These are phyloP conservation scores for Caenorhabditis japonica DNA, from an alignment of 2,888 invertebrate genomes.

Conservation along the genomic window DNA sequence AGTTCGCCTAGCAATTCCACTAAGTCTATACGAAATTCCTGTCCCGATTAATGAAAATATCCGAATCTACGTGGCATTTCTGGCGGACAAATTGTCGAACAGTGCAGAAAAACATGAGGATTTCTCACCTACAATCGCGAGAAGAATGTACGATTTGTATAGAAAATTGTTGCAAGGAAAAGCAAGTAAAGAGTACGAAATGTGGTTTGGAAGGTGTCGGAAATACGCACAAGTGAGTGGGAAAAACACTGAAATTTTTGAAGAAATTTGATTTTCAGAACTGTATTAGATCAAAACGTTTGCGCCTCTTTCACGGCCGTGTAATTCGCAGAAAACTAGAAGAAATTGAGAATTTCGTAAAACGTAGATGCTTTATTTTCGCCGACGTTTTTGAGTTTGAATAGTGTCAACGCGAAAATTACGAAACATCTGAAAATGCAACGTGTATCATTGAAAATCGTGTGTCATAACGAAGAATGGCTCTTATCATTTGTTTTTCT, in stretches of 20 bases:
- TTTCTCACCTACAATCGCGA: slow-evolving; percentile 7
- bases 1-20: slow-evolving; percentile 13
- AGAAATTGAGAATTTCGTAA: neutral
- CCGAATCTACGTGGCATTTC: slow-evolving; percentile 25
- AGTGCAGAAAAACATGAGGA: neutral
- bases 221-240: slow-evolving; percentile 2
- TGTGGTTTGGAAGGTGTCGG: slow-evolving; percentile 19
- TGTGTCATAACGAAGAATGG: too few relatives aligned
- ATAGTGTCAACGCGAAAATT: too few relatives aligned
- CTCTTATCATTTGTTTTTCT: too few relatives aligned
- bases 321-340: slow-evolving; percentile 22
- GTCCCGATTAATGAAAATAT: slow-evolving; percentile 13
- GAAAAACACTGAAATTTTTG: neutral
- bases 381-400: slow-evolving; percentile 22
- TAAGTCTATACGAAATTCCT: slow-evolving; percentile 13
- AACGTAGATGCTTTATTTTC: slow-evolving; percentile 22
- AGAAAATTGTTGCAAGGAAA: slow-evolving; percentile 4
- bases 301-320: slow-evolving; percentile 9
- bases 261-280: neutral
- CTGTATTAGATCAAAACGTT: slow-evolving; percentile 1
- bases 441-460: too few relatives aligned
- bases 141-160: slow-evolving; percentile 17
- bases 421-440: neutral
- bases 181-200: slow-evolving; percentile 3
- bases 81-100: slow-evolving; percentile 1